Evolutionary conservation across 2,113 vertebrate species (phyloP), one percentile per base, ranked within the genome.

Genomic region (Saguinus midas): DNA sequence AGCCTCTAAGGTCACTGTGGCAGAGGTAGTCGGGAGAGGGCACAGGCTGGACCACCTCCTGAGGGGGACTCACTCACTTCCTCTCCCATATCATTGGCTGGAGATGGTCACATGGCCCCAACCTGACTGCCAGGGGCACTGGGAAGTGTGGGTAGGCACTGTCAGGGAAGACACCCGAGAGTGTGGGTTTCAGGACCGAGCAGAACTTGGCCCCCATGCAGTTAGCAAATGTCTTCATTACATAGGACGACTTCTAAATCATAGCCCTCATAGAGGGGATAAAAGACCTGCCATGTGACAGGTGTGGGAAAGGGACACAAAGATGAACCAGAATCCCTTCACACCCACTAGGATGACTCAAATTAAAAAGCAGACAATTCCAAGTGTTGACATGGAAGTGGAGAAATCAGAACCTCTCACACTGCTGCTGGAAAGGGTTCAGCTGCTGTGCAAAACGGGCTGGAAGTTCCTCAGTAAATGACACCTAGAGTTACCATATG

Each of bases 31-130:
- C 7, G 35, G 11, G 17, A 2, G 11, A 16, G 43, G 37, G 29
- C 40, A 5, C 0, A 0, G 32, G 40, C 10, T 9, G 8, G 45
- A 25, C n/a, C 23, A 5, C 21, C 29, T 4, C 17, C 8, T 14
- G 16, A 0, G 21, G 35, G 37, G 11, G 10, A 6, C 0, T 0
- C 0, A 7, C 5, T 58, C 32, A 5, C 17, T 20, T 64, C n/a
- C 16, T 50, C 27, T 83, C 37, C 35, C 2, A 0, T 7, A 5
- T 23, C 43, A 40, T 18, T 37, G 72, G 83, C 87, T 55, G 8
- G 48, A 40, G 40, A 13, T 52, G 88, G 35, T 40, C 52, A 1
- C 32, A 0, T 13, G 4, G 3, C 37, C 37, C 68, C 37, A 6
- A 1, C 45, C 50, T n/a, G 17, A 0, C 45, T 43, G 20, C 21